A percentile compares a stretch with the other conserved stretches of the same genome.
These are phyloP conservation scores for Lucilia cuprina DNA, from an alignment of 1,140 invertebrate species.

Conservation along the genomic window DNA sequence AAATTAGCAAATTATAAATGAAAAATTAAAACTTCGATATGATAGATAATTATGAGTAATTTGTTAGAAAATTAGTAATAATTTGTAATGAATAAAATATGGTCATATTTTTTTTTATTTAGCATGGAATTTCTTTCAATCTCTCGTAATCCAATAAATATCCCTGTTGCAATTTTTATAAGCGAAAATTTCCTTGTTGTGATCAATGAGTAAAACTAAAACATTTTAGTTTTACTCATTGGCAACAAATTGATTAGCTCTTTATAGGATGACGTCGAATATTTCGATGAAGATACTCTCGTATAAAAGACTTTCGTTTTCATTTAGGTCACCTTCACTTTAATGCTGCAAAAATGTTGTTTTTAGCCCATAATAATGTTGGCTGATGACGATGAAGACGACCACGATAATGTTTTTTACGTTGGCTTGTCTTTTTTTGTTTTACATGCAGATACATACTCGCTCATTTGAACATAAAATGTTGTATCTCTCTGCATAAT, in stretches of 20 bases:
- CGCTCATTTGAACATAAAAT: not conserved
- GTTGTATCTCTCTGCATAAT: slow-evolving; percentile 10
- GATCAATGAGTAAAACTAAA: not conserved
- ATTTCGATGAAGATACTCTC: too few species aligned
- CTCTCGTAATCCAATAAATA: not conserved
- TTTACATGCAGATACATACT: not conserved
- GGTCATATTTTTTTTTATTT: too few species aligned
- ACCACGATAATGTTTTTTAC: not conserved
- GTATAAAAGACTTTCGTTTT: slow-evolving; percentile 2
- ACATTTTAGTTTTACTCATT: too few species aligned
- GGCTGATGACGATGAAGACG: not conserved
- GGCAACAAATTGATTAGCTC: not conserved
- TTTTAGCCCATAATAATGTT: slow-evolving; percentile 14
- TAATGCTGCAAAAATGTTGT: not conserved
- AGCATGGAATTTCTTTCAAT: too few species aligned
- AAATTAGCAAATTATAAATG: too few species aligned
- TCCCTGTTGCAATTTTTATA: not conserved
- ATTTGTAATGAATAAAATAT: too few species aligned
- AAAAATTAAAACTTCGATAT: too few species aligned
- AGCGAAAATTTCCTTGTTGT: not conserved
- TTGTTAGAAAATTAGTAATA: too few species aligned
- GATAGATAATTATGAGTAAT: too few species aligned
- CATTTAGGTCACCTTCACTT: slow-evolving; percentile 28
- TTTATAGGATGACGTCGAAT: not conserved
- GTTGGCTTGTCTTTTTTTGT: not conserved